Evolutionary conservation across 2,113 vertebrate genomes (phyloP).

Genomic region (Jacana jacana): DNA sequence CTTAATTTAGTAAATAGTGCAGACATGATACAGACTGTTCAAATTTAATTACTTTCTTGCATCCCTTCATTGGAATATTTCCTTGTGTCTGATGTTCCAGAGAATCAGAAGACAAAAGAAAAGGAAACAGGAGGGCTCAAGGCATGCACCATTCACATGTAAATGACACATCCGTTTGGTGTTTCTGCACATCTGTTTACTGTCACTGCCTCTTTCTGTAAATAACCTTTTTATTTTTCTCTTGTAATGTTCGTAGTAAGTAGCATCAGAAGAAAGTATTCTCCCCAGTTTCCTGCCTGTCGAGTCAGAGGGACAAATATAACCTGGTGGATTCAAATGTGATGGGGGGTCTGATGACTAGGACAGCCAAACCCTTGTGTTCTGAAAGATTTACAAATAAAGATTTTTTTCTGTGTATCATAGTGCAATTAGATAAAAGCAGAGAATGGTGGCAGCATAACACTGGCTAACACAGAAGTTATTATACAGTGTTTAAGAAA

Average conservation of each 20-base stretch:
- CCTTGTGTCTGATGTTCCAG: constrained; percentile 17
- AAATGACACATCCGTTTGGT: neutral
- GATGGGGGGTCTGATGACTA: neutral
- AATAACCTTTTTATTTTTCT: neutral
- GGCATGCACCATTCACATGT: neutral
- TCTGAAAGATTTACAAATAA: neutral
- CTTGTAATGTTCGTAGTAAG: neutral
- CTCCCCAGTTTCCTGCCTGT: neutral
- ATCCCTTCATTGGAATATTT: constrained; percentile 1
- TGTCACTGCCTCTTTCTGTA: neutral
- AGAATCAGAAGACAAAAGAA: constrained; percentile 21
- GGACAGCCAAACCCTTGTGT: neutral
- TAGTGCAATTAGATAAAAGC: neutral
- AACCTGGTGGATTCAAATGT: neutral
- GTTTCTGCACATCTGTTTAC: neutral
- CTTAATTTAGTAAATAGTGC: neutral
- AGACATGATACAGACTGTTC: neutral
- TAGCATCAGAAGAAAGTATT: neutral
- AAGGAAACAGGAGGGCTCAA: neutral
- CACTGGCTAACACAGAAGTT: neutral
- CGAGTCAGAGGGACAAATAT: neutral
- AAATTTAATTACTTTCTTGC: constrained; percentile 6
- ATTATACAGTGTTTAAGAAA: neutral
- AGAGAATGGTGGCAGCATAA: neutral
- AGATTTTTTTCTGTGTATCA: neutral